Conservation (phyloP, 2,113 vertebrate genomes). For the Mixornis gularis region DNA sequence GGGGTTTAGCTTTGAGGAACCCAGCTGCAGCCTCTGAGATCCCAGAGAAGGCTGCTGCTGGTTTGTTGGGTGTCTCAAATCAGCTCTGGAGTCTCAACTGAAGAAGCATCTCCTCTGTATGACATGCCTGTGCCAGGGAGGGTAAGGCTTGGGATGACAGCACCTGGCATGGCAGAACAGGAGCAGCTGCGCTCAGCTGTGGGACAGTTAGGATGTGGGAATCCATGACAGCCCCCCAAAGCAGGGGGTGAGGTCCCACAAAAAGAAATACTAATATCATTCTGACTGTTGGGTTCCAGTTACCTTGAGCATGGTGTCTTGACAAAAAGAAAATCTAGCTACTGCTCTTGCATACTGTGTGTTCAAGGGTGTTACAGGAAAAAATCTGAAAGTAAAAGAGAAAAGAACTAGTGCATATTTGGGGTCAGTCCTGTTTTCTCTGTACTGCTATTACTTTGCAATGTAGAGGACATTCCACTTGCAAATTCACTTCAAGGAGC, state of each 20-base stretch:
- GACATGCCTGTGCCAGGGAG: fast-evolving
- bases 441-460: not conserved
- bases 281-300: fast-evolving
- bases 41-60: not conserved
- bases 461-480: not conserved
- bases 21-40: not conserved
- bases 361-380: not conserved
- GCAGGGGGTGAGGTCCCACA: not conserved
- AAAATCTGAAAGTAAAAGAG: not conserved
- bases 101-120: fast-evolving
- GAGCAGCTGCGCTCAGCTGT: not conserved
- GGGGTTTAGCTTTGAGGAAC: fast-evolving
- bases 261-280: not conserved
- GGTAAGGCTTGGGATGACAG: not conserved
- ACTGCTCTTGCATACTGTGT: not conserved
- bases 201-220: too few relatives aligned
- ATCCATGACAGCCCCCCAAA: not conserved
- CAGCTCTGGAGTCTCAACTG: not conserved
- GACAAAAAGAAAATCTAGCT: not conserved
- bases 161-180: not conserved
- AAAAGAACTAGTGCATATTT: not conserved
- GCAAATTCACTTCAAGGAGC: not conserved
- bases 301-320: not conserved
- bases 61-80: not conserved
- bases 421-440: not conserved